phyloP scores from a whole-genome alignment of 2,797 vertebrate genomes.

The Betta splendens region DNA sequence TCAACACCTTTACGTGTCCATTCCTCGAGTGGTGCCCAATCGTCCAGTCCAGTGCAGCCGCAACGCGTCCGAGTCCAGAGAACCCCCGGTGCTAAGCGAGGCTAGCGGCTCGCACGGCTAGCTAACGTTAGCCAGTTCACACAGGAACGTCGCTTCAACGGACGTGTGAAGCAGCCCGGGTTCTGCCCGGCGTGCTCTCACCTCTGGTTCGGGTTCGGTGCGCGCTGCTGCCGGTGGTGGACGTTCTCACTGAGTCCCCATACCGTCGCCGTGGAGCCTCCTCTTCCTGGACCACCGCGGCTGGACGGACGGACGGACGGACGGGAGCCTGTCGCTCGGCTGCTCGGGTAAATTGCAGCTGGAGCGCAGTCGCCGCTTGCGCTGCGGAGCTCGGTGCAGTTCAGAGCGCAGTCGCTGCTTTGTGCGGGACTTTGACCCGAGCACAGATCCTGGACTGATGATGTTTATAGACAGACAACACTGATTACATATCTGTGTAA shows the following conservation, averaged over 20 bases:
- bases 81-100: slow-evolving; percentile 10
- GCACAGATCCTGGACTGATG: too few relatives aligned
- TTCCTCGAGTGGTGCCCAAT: not conserved
- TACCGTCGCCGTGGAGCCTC: slow-evolving; percentile 44
- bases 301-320: too few relatives aligned
- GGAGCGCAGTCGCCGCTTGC: not conserved
- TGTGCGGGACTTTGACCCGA: not conserved
- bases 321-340: slow-evolving; percentile 34
- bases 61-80: not conserved
- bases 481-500: too few relatives aligned
- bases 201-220: slow-evolving; percentile 49
- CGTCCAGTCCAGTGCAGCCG: not conserved
- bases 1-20: not conserved
- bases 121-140: slow-evolving; percentile 70
- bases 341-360: not conserved
- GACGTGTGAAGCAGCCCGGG: not conserved
- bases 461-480: too few relatives aligned
- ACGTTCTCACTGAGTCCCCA: slow-evolving; percentile 58
- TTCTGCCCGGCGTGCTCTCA: slow-evolving; percentile 13
- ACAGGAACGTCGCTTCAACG: too few relatives aligned
- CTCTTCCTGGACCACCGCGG: slow-evolving; percentile 65
- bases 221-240: slow-evolving; percentile 26
- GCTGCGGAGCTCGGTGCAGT: not conserved
- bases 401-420: too few relatives aligned
- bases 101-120: slow-evolving; percentile 52